These are phyloP conservation scores for Phenganax stokvisi DNA, from an alignment of 92 coral and sea anemone species.

Conservation along the genomic window DNA sequence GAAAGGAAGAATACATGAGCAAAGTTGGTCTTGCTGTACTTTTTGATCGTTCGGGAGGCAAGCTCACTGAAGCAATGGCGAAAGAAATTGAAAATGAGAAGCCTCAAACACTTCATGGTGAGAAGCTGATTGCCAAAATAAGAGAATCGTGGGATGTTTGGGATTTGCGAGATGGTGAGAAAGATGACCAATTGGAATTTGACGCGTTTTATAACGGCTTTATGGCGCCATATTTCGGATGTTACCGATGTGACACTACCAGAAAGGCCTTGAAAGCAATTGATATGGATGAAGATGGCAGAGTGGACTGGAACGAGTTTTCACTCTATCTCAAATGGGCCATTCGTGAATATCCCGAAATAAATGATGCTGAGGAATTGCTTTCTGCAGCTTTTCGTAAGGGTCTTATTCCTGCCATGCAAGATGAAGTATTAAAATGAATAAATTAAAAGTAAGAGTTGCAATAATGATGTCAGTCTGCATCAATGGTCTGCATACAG, in stretches of 20 bases:
- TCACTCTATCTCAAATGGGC: conserved; percentile 42
- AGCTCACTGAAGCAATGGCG: conserved; percentile 54
- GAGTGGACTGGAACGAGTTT: conserved; percentile 50
- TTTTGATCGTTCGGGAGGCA: conserved; percentile 74
- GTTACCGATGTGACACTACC: conserved; percentile 44
- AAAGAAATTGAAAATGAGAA: conserved; percentile 30
- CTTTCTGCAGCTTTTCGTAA: conserved; percentile 56
- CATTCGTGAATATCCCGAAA: conserved; percentile 59
- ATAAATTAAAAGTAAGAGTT: neutral
- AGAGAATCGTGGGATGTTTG: conserved; percentile 61
- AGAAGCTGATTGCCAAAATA: conserved; percentile 28
- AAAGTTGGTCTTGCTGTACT: conserved; percentile 59
- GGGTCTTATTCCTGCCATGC: conserved; percentile 83
- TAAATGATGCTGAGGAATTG: conserved; percentile 51
- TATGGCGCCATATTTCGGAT: conserved; percentile 63
- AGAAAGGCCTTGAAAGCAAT: conserved; percentile 46
- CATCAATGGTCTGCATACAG: too few relatives aligned
- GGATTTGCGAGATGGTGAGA: conserved; percentile 49
- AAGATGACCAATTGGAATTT: conserved; percentile 50
- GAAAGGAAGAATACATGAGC: conserved; percentile 77
- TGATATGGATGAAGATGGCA: conserved; percentile 48
- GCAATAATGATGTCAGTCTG: too few relatives aligned
- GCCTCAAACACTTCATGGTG: conserved; percentile 6
- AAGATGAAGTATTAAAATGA: conserved; percentile 34
- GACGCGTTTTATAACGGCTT: conserved; percentile 66